Base-by-base conservation (phyloP, 1,140 invertebrate genomes). In the Drosophila rufa region DNA sequence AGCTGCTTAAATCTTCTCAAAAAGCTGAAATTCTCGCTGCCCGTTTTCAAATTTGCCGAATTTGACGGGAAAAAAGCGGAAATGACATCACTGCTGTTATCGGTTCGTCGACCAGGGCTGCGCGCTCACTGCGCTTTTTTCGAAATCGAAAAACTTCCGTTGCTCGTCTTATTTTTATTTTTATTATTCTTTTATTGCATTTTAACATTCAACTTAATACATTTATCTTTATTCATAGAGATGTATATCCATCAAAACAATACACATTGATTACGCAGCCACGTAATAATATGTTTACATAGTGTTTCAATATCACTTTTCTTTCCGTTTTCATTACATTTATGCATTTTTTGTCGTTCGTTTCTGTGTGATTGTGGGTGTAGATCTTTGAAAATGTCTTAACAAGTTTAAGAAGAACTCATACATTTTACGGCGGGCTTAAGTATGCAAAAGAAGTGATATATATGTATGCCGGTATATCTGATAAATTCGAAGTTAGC, bases 201-300 rank as follows among this genome's bases (percentile, higher is more conserved):
- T 87, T 87, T 84, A 87, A 87, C 84, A 87, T 87, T 56, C 84
- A 87, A 87, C 80, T 89, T 89, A 89, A 79, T 87, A 87, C 78
- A 89, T 87, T 84, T 75, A 84, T 79, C 68, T 70, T 79, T 83
- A 69, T 80, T 79, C 46, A 84, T 90, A 61, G 69, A 89, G 56
- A 78, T 90, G 74, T 89, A 84, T 89, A 90, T 90, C 78, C 68
- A 66, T 89, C 85, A 75, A 89, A 89, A 89, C 84, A 89, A 89
- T 79, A 79, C 78, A 76, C 78, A 89, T 89, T 74, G 47, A 65
- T 89, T 84, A 89, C 80, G 84, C 51, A 61, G 40, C 65, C 70
- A 78, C 77, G 81, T 81, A 90, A 90, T 79, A 89, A 84, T 81
- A 78, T 79, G 73, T 69, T 90, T 87, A 84, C 77, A 89, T 84